These are phyloP conservation scores for Gortyna flavago DNA, from an alignment of 2,888 invertebrate genomes.

Conservation along the genomic window DNA sequence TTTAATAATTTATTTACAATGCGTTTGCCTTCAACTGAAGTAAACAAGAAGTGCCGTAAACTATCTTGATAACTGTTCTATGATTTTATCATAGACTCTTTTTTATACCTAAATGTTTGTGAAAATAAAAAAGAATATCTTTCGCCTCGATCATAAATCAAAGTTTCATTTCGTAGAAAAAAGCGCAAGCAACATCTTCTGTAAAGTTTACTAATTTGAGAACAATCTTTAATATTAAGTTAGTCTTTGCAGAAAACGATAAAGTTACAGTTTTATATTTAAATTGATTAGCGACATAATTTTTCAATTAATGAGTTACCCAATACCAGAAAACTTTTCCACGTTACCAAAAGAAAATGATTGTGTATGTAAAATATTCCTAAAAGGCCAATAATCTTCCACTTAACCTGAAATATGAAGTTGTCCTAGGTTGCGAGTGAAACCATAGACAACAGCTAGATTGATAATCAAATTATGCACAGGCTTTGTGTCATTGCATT, in stretches of 20 bases:
- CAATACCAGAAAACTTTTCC: not conserved
- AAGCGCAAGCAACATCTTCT: not conserved
- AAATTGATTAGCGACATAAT: not conserved
- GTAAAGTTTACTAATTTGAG: slow-evolving; percentile 9
- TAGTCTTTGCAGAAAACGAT: slow-evolving; percentile 15
- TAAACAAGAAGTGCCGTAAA: slow-evolving; percentile 45
- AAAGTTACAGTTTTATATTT: not conserved
- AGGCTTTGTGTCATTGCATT: not conserved
- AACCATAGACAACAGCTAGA: not conserved
- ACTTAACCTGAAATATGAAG: not conserved
- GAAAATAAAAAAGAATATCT: not conserved
- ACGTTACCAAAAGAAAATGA: not conserved
- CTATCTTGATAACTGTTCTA: slow-evolving; percentile 4
- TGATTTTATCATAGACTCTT: not conserved
- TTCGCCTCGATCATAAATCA: slow-evolving; percentile 1
- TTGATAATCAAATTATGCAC: not conserved
- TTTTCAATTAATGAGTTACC: not conserved
- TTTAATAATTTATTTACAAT: slow-evolving; percentile 29
- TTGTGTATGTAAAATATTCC: not conserved
- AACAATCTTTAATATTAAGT: not conserved
- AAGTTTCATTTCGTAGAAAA: not conserved
- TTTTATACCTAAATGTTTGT: not conserved
- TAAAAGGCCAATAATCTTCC: not conserved
- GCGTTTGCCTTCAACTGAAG: slow-evolving; percentile 17
- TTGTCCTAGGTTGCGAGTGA: not conserved